Evolutionary conservation across 2,113 vertebrate species (phyloP), one percentile per base, ranked within the genome.

Genomic region (Ornithorhynchus anatinus): DNA sequence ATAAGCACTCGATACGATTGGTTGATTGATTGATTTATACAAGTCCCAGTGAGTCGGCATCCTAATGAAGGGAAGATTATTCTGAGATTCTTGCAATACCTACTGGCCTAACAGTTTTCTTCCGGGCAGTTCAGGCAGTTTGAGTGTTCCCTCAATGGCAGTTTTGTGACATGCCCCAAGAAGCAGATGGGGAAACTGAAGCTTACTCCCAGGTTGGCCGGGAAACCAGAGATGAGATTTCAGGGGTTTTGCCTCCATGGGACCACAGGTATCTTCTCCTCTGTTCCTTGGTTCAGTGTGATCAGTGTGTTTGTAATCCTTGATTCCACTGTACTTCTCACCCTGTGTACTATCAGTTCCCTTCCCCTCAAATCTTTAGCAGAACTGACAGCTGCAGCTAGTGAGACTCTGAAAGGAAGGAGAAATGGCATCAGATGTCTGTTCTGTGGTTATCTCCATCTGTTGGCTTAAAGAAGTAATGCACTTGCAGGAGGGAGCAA

Each of bases 381-480:
- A 71, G 35, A 68, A 32, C 54, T 56, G 44, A 67, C 60, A n/a
- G n/a, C n/a, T n/a, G 25, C 6, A 75, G 58, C 36, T 38, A 67
- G 66, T 66, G 81, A 65, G 72, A 23, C 37, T 65, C 57, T 63
- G 20, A 60, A 59, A 51, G 20, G 4, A 75, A 29, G 27, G 36
- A 53, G 29, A 79, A 52, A 48, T 61, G 40, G 77, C 2, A 27
- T 80, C 8, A 64, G 68, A 77, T 72, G 36, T 8, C 42, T 79
- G 27, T 60, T 75, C 63, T 79, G 2, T 57, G 69, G 56, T 33
- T 61, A 2, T 35, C 1, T 83, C 81, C 80, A 72, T 81, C 85
- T 88, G 60, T 83, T 89, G 79, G 78, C 76, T 15, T 56, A 8
- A 69, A 57, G 58, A 72, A 57, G 51, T 75, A 76, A 72, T 48